These are phyloP conservation scores for Nyctibius bracteatus DNA, from an alignment of 2,113 vertebrate genomes.

Conservation along the genomic window DNA sequence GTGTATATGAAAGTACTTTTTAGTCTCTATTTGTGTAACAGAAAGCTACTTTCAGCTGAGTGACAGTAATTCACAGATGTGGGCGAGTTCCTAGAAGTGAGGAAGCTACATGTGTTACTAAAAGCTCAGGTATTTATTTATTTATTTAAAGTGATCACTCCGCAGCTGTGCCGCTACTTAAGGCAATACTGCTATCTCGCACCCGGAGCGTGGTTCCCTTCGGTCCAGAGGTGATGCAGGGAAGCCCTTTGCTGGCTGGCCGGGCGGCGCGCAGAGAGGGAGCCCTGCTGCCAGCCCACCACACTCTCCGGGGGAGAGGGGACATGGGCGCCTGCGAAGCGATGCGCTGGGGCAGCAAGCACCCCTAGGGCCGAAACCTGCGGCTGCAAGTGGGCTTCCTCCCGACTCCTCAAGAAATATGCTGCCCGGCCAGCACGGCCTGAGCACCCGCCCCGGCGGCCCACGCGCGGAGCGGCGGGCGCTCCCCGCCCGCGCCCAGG, in stretches of 20 bases:
- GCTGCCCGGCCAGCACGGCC: not conserved
- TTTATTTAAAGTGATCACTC: not conserved
- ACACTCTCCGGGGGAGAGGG: no score
- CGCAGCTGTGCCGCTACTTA: rapidly evolving
- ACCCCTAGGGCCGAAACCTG: not conserved
- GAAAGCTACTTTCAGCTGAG: not conserved
- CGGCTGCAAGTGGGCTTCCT: not conserved
- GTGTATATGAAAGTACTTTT: not conserved
- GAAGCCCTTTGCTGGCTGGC: not conserved
- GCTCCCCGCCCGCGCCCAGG: slow-evolving; percentile 1
- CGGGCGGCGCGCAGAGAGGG: not conserved
- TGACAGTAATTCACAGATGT: not conserved
- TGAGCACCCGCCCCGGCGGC: not conserved
- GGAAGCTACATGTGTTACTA: not conserved
- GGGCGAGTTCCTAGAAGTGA: not conserved
- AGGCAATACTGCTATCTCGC: not conserved
- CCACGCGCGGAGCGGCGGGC: not conserved
- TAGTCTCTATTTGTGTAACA: not conserved
- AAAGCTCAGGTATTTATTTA: no score
- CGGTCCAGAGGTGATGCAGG: rapidly evolving
- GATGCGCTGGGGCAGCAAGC: not conserved
- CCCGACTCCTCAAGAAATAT: not conserved
- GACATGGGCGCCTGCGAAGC: rapidly evolving
- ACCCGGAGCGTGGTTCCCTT: rapidly evolving
- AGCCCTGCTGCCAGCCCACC: not conserved